Percentiles rank a stretch among this genome's conserved stretches.
These are phyloP conservation scores for Characodon lateralis DNA, from an alignment of 2,797 vertebrate species.

Conservation along the genomic window DNA sequence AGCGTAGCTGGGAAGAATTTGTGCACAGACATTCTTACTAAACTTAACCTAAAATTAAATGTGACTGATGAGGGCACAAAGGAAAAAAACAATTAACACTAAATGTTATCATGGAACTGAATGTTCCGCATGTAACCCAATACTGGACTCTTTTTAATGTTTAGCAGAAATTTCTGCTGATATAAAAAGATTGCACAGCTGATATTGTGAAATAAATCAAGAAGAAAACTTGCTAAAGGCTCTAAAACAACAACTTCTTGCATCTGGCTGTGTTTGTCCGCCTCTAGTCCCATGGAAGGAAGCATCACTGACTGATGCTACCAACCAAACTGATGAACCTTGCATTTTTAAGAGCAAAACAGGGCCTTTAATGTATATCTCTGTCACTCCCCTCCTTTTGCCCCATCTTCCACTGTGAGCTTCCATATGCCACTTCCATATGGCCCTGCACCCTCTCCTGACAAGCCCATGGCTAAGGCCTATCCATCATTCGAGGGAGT, in stretches of 20 bases:
- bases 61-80: conserved; percentile 50
- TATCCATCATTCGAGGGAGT: conserved; percentile 83
- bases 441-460: conserved; percentile 84
- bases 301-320: conserved; percentile 72
- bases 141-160: conserved; percentile 1
- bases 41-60: conserved; percentile 62
- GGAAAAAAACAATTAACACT: conserved; percentile 28
- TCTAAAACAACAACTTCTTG: conserved; percentile 50
- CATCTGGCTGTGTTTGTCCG: conserved; percentile 72
- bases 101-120: neutral
- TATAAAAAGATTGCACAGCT: conserved; percentile 22
- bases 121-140: neutral
- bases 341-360: conserved; percentile 82
- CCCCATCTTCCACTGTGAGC: conserved; percentile 80
- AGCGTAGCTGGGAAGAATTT: conserved; percentile 34
- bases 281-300: conserved; percentile 68
- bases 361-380: conserved; percentile 84
- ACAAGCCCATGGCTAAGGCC: conserved; percentile 79
- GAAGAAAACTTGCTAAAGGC: conserved; percentile 31
- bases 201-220: conserved; percentile 21
- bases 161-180: conserved; percentile 14
- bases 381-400: conserved; percentile 81
- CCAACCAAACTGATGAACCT: conserved; percentile 82
- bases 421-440: conserved; percentile 87
- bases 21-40: conserved; percentile 39